These are phyloP conservation scores for Scaptomyza caliginosa DNA, from an alignment of 2,888 invertebrate species.

Conservation along the genomic window DNA sequence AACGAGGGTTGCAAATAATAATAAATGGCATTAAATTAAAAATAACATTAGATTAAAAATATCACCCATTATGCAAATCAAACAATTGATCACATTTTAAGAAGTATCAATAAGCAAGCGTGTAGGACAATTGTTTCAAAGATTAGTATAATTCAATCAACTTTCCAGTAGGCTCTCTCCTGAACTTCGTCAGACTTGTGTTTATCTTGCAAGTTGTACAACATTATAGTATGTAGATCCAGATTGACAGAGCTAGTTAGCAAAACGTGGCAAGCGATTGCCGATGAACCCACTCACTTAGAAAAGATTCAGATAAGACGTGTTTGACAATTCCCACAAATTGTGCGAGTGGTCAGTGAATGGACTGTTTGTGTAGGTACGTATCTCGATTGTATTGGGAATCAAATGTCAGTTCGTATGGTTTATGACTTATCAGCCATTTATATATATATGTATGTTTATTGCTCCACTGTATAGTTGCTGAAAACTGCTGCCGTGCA, in stretches of 20 bases:
- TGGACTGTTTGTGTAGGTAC: not conserved
- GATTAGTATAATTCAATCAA: conserved; percentile 24
- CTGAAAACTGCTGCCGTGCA: conserved; percentile 54
- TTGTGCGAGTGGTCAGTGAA: conserved; percentile 12
- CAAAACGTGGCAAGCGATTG: conserved; percentile 30
- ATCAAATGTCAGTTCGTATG: conserved; percentile 64
- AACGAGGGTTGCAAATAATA: conserved; percentile 25
- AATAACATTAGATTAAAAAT: not conserved
- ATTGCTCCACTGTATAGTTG: conserved; percentile 1
- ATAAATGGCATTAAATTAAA: not conserved
- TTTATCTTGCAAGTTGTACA: conserved; percentile 60
- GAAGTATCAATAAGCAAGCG: too few species aligned
- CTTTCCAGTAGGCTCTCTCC: conserved; percentile 26
- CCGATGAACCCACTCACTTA: conserved; percentile 33
- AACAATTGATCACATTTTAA: too few species aligned
- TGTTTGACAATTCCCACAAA: conserved; percentile 7
- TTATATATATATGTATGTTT: conserved; percentile 15
- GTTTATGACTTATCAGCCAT: conserved; percentile 64
- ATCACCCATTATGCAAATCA: not conserved
- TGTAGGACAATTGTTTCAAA: too few species aligned
- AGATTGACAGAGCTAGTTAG: conserved; percentile 39
- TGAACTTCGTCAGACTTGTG: conserved; percentile 37
- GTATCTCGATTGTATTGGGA: conserved; percentile 27
- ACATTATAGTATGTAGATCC: conserved; percentile 27
- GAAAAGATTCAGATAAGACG: conserved; percentile 36